These are phyloP conservation scores for Sciurus niger DNA, from an alignment of 2,113 vertebrate species.

Conservation along the genomic window DNA sequence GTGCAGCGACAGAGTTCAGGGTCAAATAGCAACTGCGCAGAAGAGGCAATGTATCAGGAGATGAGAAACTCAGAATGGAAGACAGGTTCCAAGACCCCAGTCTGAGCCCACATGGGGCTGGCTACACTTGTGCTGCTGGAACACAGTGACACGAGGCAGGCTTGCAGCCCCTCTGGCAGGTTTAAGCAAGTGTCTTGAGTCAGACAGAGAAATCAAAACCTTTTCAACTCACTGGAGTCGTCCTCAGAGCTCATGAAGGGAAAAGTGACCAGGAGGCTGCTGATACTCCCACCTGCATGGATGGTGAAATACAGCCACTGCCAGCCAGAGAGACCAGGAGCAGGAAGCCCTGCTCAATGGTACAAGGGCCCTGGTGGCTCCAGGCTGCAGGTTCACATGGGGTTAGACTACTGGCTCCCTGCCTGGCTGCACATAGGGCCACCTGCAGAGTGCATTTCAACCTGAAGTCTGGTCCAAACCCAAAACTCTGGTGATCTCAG, in stretches of 20 bases:
- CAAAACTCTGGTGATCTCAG: too few species aligned
- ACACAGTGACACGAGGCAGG: not conserved
- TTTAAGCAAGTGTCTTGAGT: not conserved
- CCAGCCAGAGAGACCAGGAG: not conserved
- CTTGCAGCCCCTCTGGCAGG: not conserved
- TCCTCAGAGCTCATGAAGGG: not conserved
- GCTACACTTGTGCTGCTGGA: not conserved
- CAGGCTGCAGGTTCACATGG: not conserved
- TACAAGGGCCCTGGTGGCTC: fast-evolving
- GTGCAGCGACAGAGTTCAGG: constrained; percentile 38
- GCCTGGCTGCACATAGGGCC: not conserved
- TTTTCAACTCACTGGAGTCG: not conserved
- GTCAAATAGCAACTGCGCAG: not conserved
- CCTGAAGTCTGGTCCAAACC: not conserved
- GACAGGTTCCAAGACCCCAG: not conserved
- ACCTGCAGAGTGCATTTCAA: too few species aligned
- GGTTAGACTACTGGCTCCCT: fast-evolving
- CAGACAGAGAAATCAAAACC: not conserved
- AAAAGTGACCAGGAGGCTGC: not conserved
- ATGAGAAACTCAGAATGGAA: too few species aligned
- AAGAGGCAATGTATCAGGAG: too few species aligned
- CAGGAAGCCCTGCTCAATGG: not conserved
- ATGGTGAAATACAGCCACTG: not conserved
- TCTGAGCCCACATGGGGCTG: not conserved
- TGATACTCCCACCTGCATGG: not conserved